Conservation (phyloP, 1,140 invertebrate species). For the Sarcophaga bullata region DNA sequence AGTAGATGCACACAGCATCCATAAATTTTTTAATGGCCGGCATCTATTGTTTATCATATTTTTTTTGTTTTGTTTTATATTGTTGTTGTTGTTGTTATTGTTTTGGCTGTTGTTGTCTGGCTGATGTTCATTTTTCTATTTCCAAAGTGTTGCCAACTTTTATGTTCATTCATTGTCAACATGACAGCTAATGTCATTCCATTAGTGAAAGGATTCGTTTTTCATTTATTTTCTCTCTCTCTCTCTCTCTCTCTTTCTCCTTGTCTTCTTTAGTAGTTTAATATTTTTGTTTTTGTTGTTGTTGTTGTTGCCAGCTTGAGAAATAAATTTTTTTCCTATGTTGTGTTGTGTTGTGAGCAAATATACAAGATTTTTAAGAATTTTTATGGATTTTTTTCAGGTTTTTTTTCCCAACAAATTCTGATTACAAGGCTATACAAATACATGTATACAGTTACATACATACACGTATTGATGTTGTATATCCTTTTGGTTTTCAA, state of each 20-base stretch:
- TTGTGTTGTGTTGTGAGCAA: background rate
- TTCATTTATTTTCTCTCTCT: background rate
- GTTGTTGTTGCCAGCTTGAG: background rate
- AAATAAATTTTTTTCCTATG: background rate
- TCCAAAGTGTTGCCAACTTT: conserved; percentile 33
- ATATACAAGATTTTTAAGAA: background rate
- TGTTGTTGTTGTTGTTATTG: background rate
- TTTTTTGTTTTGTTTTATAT: background rate
- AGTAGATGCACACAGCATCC: background rate
- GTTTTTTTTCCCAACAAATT: background rate
- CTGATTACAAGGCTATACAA: background rate
- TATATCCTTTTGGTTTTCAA: too few relatives aligned
- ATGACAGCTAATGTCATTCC: conserved; percentile 39
- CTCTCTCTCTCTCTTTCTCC: background rate
- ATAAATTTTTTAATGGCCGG: conserved; percentile 15
- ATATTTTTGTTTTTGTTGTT: background rate
- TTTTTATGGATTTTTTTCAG: background rate
- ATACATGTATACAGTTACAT: background rate
- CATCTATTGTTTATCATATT: conserved; percentile 19
- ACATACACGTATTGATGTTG: too few relatives aligned
- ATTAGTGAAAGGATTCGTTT: conserved; percentile 33
- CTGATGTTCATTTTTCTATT: background rate
- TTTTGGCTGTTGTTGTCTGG: background rate
- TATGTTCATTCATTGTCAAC: conserved; percentile 39
- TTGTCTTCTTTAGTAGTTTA: background rate